phyloP scores from a whole-genome alignment of 2,888 invertebrate genomes.

The Fragum fragum region DNA sequence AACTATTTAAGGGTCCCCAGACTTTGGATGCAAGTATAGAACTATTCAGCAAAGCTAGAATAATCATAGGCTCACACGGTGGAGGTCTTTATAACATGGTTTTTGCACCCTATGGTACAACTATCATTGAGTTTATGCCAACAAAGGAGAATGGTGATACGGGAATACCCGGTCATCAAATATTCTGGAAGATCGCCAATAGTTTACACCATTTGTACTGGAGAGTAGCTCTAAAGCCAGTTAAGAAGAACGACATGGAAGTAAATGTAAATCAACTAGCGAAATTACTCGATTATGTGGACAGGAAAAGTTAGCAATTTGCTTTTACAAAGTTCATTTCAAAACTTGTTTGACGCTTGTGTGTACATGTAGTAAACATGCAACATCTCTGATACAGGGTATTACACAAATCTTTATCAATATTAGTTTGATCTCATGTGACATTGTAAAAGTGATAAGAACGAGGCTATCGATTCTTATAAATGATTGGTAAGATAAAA shows the following conservation, averaged over 20 bases:
- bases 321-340: too few species aligned
- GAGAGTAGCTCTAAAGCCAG: slow-evolving; percentile 4
- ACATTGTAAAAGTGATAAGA: too few species aligned
- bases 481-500: too few species aligned
- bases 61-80: slow-evolving; percentile 24
- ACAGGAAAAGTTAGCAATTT: not conserved
- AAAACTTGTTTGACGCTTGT: too few species aligned
- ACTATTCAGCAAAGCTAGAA: slow-evolving; percentile 17
- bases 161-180: slow-evolving; percentile 5
- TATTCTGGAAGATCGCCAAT: slow-evolving; percentile 25
- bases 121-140: slow-evolving; percentile 38
- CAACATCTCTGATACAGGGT: too few species aligned
- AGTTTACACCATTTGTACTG: slow-evolving; percentile 29
- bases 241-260: not conserved
- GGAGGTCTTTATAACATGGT: slow-evolving; percentile 36
- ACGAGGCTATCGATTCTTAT: too few species aligned
- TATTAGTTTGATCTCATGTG: too few species aligned
- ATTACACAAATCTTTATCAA: too few species aligned
- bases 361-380: too few species aligned
- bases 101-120: slow-evolving; percentile 22
- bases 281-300: slow-evolving; percentile 2
- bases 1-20: slow-evolving; percentile 19
- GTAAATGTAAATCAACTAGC: slow-evolving; percentile 4
- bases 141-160: slow-evolving; percentile 15
- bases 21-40: slow-evolving; percentile 14